phyloP scores from a whole-genome alignment of 2,888 invertebrate genomes.

The Anagyrus pseudococci region DNA sequence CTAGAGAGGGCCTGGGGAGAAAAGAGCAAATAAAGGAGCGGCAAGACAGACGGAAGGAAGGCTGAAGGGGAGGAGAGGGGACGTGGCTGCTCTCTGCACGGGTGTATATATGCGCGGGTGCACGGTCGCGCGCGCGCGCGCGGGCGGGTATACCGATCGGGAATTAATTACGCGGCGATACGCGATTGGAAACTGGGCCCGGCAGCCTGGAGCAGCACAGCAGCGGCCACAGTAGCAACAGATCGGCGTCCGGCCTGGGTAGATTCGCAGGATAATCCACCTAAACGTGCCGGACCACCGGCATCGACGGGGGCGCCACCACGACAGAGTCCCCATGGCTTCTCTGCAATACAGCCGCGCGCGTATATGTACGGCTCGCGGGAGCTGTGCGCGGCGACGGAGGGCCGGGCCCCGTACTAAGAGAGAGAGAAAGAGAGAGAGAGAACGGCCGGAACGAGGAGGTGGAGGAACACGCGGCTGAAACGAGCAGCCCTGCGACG shows the following conservation, averaged over 20 bases:
- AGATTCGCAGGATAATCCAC: conserved; percentile 49
- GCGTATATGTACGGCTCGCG: conserved; percentile 52
- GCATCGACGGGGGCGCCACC: conserved; percentile 52
- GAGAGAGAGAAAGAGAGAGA: neutral
- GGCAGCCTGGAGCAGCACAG: conserved; percentile 3
- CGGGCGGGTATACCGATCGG: conserved; percentile 47
- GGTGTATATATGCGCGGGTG: no score
- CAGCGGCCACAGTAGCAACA: conserved; percentile 6
- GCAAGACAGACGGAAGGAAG: no score
- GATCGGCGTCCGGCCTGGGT: conserved; percentile 39
- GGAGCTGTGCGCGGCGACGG: no score
- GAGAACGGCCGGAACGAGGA: neutral
- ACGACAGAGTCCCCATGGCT: conserved; percentile 20
- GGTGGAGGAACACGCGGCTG: conserved; percentile 19
- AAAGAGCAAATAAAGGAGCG: no score
- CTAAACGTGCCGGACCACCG: conserved; percentile 58
- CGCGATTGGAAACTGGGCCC: conserved; percentile 40
- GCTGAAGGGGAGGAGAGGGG: no score
- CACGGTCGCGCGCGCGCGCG: no score
- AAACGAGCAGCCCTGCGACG: conserved; percentile 9
- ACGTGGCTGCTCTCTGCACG: no score
- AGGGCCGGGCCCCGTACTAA: no score
- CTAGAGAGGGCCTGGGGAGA: conserved; percentile 30
- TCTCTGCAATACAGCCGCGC: conserved; percentile 42
- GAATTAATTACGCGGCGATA: conserved; percentile 43